Base-by-base conservation (phyloP, 2,797 vertebrate species). In the Toxotes lorentzi region DNA sequence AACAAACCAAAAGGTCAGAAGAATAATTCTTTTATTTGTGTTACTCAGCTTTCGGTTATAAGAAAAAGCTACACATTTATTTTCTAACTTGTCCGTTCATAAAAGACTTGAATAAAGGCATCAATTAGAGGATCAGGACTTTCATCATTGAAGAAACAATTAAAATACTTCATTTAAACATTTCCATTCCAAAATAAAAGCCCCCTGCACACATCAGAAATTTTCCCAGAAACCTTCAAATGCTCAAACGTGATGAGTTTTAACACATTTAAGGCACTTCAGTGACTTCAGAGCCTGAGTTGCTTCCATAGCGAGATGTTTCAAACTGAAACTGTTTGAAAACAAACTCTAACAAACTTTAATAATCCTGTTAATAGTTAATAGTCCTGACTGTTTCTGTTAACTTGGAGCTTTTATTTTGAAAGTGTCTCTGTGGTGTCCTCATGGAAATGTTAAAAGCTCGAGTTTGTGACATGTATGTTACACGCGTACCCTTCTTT, bases 1-100 rank as follows among this genome's bases (percentile, higher is more conserved):
- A 21, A 27, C 65, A 48, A 35, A 58, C 7, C 17, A 2, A 17
- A 24, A 21, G 40, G 4, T 75, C 7, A 4, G 32, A 57, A 65
- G 50, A 69, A 62, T 8, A 43, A 45, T 27, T 4, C 19, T 34
- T 85, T 88, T 76, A 88, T 85, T 88, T 21, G 23, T 51, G 43
- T 74, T 64, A 56, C 61, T 69, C 53, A 23, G 35, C 9, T 2
- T 38, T 76, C 41, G 17, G 32, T 19, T 64, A 38, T 62, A 76
- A 76, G 57, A 63, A 57, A 70, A 75, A 30, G 4, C 43, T 43
- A 65, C 58, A 57, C n/a, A 41, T 41, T 76, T n/a, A 67, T 76
- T 77, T 72, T 73, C 12, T 17, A 54, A 68, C 32, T 7, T 13
- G 60, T 78, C 17, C 70, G 69, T 71, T 34, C 9, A 27, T 71